Evolutionary conservation across 2,113 vertebrate genomes (phyloP), one percentile per base, ranked within the genome.

Genomic region (Raja brachyura): DNA sequence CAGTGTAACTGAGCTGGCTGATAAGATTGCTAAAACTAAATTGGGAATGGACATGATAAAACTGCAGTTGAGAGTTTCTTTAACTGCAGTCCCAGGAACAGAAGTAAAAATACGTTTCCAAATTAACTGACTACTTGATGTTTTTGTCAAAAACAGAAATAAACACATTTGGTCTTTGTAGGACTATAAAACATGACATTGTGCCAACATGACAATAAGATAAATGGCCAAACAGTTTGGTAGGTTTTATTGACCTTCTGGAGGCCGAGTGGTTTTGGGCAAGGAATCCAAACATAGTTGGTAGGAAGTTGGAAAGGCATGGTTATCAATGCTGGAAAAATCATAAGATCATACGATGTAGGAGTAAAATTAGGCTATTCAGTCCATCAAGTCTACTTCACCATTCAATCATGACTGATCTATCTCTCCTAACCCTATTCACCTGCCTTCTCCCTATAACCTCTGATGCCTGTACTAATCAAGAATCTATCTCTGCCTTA

Each of bases 1-100:
- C 96, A 95, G 96, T 96, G 96, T 95, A 94, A 93, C 94, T 94
- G 93, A 94, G 94, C 93, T 95, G 95, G 88, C 90, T 94, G 90
- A 94, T 95, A 95, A 93, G 93, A 39, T 59, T 94, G 93, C 95
- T 95, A 96, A 96, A 96, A 96, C 95, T 95, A 94, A 93, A 95
- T 2, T 0, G 73, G 93, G 94, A 95, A 95, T 93, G 94, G 93
- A 56, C 81, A 1, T 94, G 93, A 93, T 92, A 73, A 73, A 73
- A 11, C 68, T 92, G 90, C 68, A 92, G 31, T 22, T 22, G 2
- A 31, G 61, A 39, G 63, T 20, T 39, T 33, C 14, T 33, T 48
- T 92, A 33, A 73, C 7, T 66, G 28, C 16, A 70, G 66, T 9
- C 31, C n/a, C 10, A 73, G 66, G 8, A 73, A 92, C 66, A 9